Evolutionary conservation across 2,113 vertebrate genomes (phyloP), one percentile per base, ranked within the genome.

Genomic region (Chrysemys picta): DNA sequence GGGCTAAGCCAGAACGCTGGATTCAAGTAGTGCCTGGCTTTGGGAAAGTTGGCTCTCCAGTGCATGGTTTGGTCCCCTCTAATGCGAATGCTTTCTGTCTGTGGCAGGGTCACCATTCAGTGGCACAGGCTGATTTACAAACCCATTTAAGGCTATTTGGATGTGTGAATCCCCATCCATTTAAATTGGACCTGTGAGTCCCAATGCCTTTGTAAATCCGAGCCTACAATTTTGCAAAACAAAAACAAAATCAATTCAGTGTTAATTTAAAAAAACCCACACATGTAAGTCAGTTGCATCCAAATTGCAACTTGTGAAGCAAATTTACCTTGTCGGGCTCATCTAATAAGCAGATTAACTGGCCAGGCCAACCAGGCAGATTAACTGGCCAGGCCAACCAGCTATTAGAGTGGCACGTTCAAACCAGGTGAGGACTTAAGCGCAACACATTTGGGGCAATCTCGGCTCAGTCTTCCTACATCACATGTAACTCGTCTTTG

Each of bases 401-500:
- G 65, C 29, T 76, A 25, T 76, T 45, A 45, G 38, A 12, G 19
- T 14, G 82, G 24, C 27, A 45, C 17, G 47, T 65, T 31, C 35
- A 2, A 45, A 45, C 0, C 0, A 10, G 85, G 19, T 12, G 2
- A 12, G 45, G 1, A 1, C 14, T 27, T 47, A 14, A 27, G 45
- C 27, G 8, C 27, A 17, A 21, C 10, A 17, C n/a, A 35, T 50
- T 9, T 5, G n/a, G 45, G 14, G 2, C 25, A 24, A 19, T 42
- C 21, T 54, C 80, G 17, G 27, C 50, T n/a, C 6, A 27, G 65
- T 21, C 53, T 31, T 75, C 57, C 49, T 10, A 10, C 14, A 42
- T 11, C 42, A 22, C 5, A 1, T 49, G 1, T 17, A 22, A 0
- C 0, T 2, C 0, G 14, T 5, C 38, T 7, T 22, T 3, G 9